Percentiles rank a stretch among this genome's conserved stretches.
phyloP scores from a whole-genome alignment of 2,113 vertebrate genomes.

The Calyptomena viridis region DNA sequence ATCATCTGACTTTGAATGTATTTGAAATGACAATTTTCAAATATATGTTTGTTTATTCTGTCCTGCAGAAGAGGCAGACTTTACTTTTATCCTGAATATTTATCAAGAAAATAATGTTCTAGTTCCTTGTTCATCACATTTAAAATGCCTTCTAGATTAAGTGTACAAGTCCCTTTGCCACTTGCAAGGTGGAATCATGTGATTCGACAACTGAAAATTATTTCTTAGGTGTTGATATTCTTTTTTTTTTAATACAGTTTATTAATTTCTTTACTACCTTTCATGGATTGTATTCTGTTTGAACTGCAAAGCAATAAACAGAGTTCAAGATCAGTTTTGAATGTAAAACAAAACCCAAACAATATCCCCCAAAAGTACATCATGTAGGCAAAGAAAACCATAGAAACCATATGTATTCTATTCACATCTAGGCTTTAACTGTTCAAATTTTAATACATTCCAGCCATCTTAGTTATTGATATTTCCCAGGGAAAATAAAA shows the following conservation, averaged over 20 bases:
- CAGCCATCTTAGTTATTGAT: background rate
- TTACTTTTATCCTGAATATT: background rate
- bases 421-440: background rate
- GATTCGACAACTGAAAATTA: background rate
- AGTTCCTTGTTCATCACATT: background rate
- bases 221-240: background rate
- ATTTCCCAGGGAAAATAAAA: background rate
- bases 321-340: background rate
- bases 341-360: background rate
- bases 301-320: background rate
- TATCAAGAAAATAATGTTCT: background rate
- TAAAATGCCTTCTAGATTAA: background rate
- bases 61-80: background rate
- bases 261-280: background rate
- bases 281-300: background rate
- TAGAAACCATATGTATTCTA: background rate
- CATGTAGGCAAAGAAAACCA: background rate
- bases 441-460: background rate
- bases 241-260: background rate
- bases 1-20: background rate
- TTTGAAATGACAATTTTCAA: background rate
- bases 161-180: background rate
- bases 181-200: background rate
- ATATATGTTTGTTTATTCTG: background rate
- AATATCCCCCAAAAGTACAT: background rate